A percentile compares a stretch with the other conserved stretches of the same genome.
Evolutionary conservation across 2,888 invertebrate genomes (phyloP).

Genomic region (Hydrotaea diabolus): DNA sequence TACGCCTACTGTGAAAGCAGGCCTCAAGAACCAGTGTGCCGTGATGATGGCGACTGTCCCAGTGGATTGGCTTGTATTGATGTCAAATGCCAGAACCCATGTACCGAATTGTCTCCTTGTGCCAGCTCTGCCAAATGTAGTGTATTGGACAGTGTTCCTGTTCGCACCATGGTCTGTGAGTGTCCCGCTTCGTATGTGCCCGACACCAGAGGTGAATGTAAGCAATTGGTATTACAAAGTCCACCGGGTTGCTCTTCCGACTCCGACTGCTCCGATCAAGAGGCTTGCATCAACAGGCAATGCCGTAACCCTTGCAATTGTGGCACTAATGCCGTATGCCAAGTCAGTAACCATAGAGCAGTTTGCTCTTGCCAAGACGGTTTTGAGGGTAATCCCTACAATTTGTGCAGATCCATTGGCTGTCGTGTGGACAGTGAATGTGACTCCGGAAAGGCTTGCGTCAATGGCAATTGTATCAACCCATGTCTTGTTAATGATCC

Average conservation of each 20-base stretch:
- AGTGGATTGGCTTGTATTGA: constrained; percentile 90
- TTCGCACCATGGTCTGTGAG: constrained; percentile 93
- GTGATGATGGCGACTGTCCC: constrained; percentile 89
- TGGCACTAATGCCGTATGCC: constrained; percentile 91
- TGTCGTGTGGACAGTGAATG: constrained; percentile 93
- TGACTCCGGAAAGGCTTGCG: constrained; percentile 90
- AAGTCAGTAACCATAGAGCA: constrained; percentile 91
- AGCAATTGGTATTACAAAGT: constrained; percentile 86
- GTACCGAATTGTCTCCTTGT: constrained; percentile 89
- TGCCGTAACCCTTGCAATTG: constrained; percentile 94
- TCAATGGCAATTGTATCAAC: constrained; percentile 92
- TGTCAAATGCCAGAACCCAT: constrained; percentile 90
- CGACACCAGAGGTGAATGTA: constrained; percentile 89
- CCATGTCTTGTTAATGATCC: constrained; percentile 91
- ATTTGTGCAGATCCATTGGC: constrained; percentile 89
- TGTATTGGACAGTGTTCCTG: constrained; percentile 91
- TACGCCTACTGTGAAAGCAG: constrained; percentile 87
- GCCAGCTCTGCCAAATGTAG: constrained; percentile 88
- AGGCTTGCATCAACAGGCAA: constrained; percentile 92
- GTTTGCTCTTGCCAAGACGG: constrained; percentile 92
- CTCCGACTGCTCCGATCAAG: constrained; percentile 88
- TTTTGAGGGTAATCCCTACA: constrained; percentile 92
- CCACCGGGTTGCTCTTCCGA: constrained; percentile 90
- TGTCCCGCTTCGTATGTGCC: constrained; percentile 93
- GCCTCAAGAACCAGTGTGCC: constrained; percentile 85